Base-by-base conservation (phyloP, 1,140 invertebrate species). In the Zaprionus tsacasi region DNA sequence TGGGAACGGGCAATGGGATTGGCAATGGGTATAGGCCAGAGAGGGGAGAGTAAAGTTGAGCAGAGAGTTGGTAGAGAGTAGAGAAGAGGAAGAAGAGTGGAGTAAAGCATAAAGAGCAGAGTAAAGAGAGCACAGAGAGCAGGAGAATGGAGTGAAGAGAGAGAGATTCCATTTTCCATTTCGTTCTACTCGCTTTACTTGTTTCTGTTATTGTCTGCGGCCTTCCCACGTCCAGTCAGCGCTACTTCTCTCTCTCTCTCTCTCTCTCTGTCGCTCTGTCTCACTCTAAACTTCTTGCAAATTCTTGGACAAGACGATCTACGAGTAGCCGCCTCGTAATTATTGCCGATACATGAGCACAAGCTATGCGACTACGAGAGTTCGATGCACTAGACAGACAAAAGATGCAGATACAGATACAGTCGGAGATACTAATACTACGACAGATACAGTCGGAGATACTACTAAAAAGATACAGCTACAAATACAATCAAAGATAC, bases 141-240 rank as follows among this genome's bases (percentile, higher is more conserved):
- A 48, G 45, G 0, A 45, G 43, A 17, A 15, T 21, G 10, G 5
- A 21, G 45, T 6, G 17, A 11, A 48, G 45, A 48, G 43, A 21
- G 45, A 8, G 45, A 48, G 75, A 86, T 81, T 80, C 79, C 80
- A 80, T 88, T 89, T 87, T 83, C 80, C 81, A 88, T 78, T 82
- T 78, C 80, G 80, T 73, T 88, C 70, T 72, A 71, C 69, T 72
- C 70, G 65, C 55, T 72, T 76, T 76, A 48, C 74, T 58, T 79
- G 82, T 73, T 77, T 82, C 70, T 78, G 63, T 69, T 73, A 52
- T 76, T 82, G 72, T 76, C 69, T 71, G 74, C 56, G 74, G 69
- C 61, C 45, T 63, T 68, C 60, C 52, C 52, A 66, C 36, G 66
- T 65, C 75, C 58, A 64, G 50, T 60, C 36, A 60, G 12, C 54